phyloP scores from a whole-genome alignment of 2,888 invertebrate species.

The Calliphora vomitoria region DNA sequence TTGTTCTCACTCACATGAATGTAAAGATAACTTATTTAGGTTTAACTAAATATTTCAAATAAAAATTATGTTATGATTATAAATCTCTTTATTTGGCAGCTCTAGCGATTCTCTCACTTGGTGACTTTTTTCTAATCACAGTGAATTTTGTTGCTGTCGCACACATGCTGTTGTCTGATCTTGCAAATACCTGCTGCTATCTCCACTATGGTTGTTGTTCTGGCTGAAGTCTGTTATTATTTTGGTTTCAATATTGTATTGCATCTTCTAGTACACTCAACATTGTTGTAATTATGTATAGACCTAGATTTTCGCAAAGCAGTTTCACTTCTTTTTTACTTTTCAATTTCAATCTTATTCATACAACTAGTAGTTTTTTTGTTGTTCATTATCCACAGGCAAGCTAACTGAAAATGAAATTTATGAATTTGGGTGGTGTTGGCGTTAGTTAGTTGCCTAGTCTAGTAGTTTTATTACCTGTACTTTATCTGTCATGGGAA shows the following conservation, averaged over 20 bases:
- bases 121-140: conserved; percentile 3
- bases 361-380: background rate
- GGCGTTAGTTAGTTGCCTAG: conserved; percentile 23
- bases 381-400: background rate
- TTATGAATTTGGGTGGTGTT: conserved; percentile 44
- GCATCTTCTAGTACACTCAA: conserved; percentile 15
- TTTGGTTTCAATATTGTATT: conserved; percentile 49
- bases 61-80: background rate
- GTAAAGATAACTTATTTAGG: too few relatives aligned
- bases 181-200: background rate
- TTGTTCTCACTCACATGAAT: too few relatives aligned
- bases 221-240: conserved; percentile 51
- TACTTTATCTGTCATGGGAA: conserved; percentile 16
- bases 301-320: conserved; percentile 48
- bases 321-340: conserved; percentile 27
- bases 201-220: conserved; percentile 10
- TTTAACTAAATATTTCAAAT: too few relatives aligned
- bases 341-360: conserved; percentile 14
- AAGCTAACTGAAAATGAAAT: conserved; percentile 54
- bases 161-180: conserved; percentile 38
- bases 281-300: conserved; percentile 26
- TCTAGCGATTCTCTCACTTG: conserved; percentile 21
- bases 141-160: conserved; percentile 7
- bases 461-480: conserved; percentile 31
- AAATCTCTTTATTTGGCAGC: conserved; percentile 22